Base-by-base conservation (phyloP, 2,888 invertebrate genomes). In the Laspeyria flexula region DNA sequence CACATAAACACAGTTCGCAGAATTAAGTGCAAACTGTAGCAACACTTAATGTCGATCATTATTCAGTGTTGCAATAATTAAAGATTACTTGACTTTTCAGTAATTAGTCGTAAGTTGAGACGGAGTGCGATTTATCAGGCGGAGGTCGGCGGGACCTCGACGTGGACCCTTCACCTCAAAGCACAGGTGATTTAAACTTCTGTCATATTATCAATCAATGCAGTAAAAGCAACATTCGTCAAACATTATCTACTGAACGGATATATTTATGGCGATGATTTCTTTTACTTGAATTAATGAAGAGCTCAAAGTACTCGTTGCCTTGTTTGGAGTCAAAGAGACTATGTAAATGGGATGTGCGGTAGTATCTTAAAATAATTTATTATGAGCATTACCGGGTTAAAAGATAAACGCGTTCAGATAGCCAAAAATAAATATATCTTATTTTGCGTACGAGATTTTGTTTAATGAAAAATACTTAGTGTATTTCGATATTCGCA, bases 21-120 rank as follows among this genome's bases (percentile, higher is more conserved):
- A 55, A 65, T 65, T 70, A 55, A 65, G 67, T 75, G 57, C 64
- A 58, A 55, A 64, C 44, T 67, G 65, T 67, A 46, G 61, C 52
- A 65, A 65, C 37, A 57, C 37, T 63, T 66, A 66, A 60, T 60
- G 54, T 34, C 45, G 43, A 52, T 50, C 64, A 60, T 63, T 60
- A 65, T 63, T 65, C 60, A 54, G 57, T 63, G 56, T 63, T 56
- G 67, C 52, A 66, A 65, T 63, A 60, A 67, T 57, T 66, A 66
- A 65, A 67, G 61, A 59, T 62, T 55, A 57, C 62, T 59, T 70
- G 62, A 60, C 57, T 65, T 67, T 70, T 62, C 60, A 56, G 61
- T 66, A 72, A 71, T 72, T 62, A 71, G 57, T 38, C 46, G 53
- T 47, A 43, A 59, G 59, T 55, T 53, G 49, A 61, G 56, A 44